Evolutionary conservation across 1,140 invertebrate species (phyloP), one percentile per base, ranked within the genome.

Genomic region (Drosophila guanche): DNA sequence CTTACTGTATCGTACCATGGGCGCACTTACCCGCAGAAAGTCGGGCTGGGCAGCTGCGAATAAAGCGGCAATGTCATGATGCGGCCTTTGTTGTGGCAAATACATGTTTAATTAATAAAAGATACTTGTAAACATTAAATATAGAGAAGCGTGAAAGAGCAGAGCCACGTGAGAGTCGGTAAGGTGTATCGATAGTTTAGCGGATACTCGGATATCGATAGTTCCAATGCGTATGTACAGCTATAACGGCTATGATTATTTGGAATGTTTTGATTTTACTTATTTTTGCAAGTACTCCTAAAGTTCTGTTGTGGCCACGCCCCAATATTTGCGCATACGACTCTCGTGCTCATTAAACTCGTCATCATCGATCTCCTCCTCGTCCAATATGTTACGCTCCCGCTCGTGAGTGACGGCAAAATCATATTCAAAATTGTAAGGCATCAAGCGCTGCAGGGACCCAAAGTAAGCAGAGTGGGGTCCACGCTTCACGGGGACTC

Each of bases 1-100:
- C 95, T 98, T 98, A 85, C 97, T 98, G 84, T 99, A 99, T 77
- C 98, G 94, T 41, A 99, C 98, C 98, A 99, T 99, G 8, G 98
- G 98, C 8, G 98, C 97, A 93, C 96, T 97, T 45, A 98, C 93
- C 93, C 95, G 97, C 37, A 97, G 88, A 76, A 84, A 90, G 8
- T 76, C 85, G 29, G 75, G 60, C n/a, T 95, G 29, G 25, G 69
- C 62, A 92, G 76, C 92, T 92, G 90, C 94, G 89, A 98, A 96
- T 33, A 97, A 86, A 47, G 95, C 93, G 29, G 94, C 63, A 65
- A 96, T 92, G 89, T 95, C 92, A 23, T 81, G 65, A 33, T 90
- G 88, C 0, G 73, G 73, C 10, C 88, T 68, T 16, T 88, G 65
- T 46, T 88, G 55, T 5, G 59, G 58, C 46, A 81, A 22, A n/a